Base-by-base conservation (phyloP, 2,113 vertebrate genomes). In the Coregonus clupeaformis region DNA sequence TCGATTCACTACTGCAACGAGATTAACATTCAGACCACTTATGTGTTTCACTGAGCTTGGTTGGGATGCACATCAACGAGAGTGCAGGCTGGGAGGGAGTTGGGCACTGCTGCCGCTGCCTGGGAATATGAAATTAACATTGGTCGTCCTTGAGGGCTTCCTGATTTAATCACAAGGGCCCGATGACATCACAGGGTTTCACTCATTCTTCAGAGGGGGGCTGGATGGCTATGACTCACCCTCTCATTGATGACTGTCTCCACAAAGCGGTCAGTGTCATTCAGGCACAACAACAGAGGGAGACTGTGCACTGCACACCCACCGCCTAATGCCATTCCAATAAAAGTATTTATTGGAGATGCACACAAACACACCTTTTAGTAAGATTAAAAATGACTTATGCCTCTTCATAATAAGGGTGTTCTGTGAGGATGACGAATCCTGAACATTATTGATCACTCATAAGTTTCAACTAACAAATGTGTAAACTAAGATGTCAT, bases 321-420 rank as follows among this genome's bases (percentile, higher is more conserved):
- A 71, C 79, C 73, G 82, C 84, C 88, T 92, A 92, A 91, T 91
- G 82, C 91, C 88, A 92, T 89, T 91, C 91, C 90, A 90, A 90
- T 89, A 87, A 92, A 91, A 91, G 88, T 88, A 87, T 88, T 87
- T 89, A 90, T 91, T 89, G 88, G 86, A 82, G 88, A 89, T 73
- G 86, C 57, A 83, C 79, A 91, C 30, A 90, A 90, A 91, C 86
- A 89, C 88, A 89, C 88, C 91, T 93, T 91, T 93, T 91, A 93
- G 82, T 83, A 84, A 91, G 91, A 93, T 93, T 91, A 91, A 92
- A 93, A 85, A 84, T 83, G 85, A 89, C 81, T 64, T 84, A 85
- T 88, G 66, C 81, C 72, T 72, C 69, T 65, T 55, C 16, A 12
- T 52, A 72, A n/a, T n/a, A 69, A 72, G 25, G 68, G 77, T 24